These are phyloP conservation scores for Osmerus eperlanus DNA, from an alignment of 2,113 vertebrate species.

Conservation along the genomic window DNA sequence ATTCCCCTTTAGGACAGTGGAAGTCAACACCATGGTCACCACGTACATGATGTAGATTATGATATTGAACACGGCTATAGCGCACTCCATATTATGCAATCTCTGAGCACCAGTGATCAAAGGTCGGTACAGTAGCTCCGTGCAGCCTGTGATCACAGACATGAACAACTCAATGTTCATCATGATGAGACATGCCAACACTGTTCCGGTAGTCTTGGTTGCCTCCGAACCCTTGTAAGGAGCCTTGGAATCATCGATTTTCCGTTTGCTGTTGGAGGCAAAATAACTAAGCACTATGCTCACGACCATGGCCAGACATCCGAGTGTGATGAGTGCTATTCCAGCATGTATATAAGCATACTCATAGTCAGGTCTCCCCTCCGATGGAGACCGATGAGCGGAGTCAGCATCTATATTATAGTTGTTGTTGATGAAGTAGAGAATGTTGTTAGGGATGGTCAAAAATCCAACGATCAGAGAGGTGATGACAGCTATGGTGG, in stretches of 20 bases:
- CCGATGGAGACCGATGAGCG: not conserved
- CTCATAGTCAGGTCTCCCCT: not conserved
- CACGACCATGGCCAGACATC: not conserved
- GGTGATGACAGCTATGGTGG: not conserved
- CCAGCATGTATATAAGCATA: not conserved
- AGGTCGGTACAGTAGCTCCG: no score
- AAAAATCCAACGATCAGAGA: not conserved
- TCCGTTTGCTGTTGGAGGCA: not conserved
- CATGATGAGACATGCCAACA: no score
- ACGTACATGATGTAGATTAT: conserved; percentile 9
- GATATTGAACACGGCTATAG: conserved; percentile 5
- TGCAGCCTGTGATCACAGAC: no score
- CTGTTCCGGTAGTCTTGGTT: no score
- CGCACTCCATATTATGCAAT: no score
- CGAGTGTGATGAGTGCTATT: not conserved
- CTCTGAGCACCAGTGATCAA: no score
- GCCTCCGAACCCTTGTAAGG: not conserved
- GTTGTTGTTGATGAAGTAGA: not conserved
- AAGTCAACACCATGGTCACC: conserved; percentile 10
- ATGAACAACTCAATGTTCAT: no score
- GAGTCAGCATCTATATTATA: no score
- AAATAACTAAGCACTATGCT: not conserved
- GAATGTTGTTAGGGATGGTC: not conserved
- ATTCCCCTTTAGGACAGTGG: not conserved
- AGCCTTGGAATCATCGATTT: no score